Base-by-base conservation (phyloP, 2,888 invertebrate genomes). In the Liopterus haemorrhoidalis region DNA sequence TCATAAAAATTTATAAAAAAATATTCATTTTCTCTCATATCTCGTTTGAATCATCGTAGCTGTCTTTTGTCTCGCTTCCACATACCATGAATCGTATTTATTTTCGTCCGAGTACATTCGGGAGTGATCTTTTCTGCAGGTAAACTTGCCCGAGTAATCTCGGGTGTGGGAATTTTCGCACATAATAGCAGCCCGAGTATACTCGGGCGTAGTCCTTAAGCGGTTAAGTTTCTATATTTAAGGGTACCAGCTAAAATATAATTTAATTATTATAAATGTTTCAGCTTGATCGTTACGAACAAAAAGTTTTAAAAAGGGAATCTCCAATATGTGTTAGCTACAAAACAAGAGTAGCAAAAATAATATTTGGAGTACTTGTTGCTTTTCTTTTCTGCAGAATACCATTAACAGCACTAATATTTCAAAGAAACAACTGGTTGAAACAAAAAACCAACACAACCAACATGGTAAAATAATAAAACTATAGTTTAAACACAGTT, bases 351-450 rank as follows among this genome's bases (percentile, higher is more conserved):
- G 85, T 85, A 0, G 78, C 84, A 36, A 77, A 76, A 57, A 82
- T 82, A 50, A 72, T 86, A 33, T 81, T 85, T 21, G 74, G 79
- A 15, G 77, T 88, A 0, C 73, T 87, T 0, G 49, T 83, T 1
- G 74, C 77, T 0, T 82, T 85, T 48, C 73, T 80, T 32, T 55
- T 77, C 1, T 82, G 87, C 55, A 77, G 86, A 49, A 63, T 85
- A 3, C 87, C 88, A 0, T 86, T 85, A 53, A 86, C 86, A 2
- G 74, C 77, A 0, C 62, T 85, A 25, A 75, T 85, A 4, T 81
- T 85, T 54, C 75, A 78, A 64, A 70, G 82, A 37, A 75, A 76
- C 51, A 67, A 70, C 41, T 53, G 74, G 46, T 57, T 76, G 38
- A 64, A 65, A 41, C 54, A 54, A 2, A 72, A 38, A 22, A 36